Conservation (phyloP, 2,888 invertebrate genomes). For the Axea sp. region DNA sequence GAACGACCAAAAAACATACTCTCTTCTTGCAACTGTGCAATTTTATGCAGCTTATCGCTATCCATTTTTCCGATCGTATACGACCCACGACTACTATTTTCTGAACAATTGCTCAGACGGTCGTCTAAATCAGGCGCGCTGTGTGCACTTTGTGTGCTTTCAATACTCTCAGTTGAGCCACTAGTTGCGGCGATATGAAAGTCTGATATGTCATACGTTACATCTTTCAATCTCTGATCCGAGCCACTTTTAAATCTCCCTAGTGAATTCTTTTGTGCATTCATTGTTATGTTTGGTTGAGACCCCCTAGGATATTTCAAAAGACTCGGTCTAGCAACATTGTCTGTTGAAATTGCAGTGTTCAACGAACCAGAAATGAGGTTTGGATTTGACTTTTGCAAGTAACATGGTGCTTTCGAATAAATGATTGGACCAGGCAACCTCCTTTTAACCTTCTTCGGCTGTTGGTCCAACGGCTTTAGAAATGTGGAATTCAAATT, state of each 20-base stretch:
- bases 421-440: slow-evolving; percentile 67
- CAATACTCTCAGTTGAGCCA: slow-evolving; percentile 76
- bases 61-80: slow-evolving; percentile 70
- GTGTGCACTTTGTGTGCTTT: slow-evolving; percentile 75
- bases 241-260: slow-evolving; percentile 72
- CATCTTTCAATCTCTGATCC: slow-evolving; percentile 71
- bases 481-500: slow-evolving; percentile 45
- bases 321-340: slow-evolving; percentile 29
- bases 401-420: slow-evolving; percentile 72
- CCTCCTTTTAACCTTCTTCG: slow-evolving; percentile 58
- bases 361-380: slow-evolving; percentile 70
- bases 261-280: slow-evolving; percentile 65
- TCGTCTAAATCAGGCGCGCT: slow-evolving; percentile 78
- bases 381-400: slow-evolving; percentile 78
- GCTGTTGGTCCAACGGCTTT: slow-evolving; percentile 48
- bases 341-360: slow-evolving; percentile 28
- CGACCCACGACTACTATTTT: slow-evolving; percentile 73
- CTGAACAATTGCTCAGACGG: slow-evolving; percentile 74
- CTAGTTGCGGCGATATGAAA: slow-evolving; percentile 66
- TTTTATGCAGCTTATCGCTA: slow-evolving; percentile 69
- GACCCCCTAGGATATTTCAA: slow-evolving; percentile 68
- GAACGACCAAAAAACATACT: slow-evolving; percentile 70
- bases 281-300: slow-evolving; percentile 69
- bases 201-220: slow-evolving; percentile 65
- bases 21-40: slow-evolving; percentile 71